Evolutionary conservation across 2,113 vertebrate genomes (phyloP).

Genomic region (Callopanchax toddi): DNA sequence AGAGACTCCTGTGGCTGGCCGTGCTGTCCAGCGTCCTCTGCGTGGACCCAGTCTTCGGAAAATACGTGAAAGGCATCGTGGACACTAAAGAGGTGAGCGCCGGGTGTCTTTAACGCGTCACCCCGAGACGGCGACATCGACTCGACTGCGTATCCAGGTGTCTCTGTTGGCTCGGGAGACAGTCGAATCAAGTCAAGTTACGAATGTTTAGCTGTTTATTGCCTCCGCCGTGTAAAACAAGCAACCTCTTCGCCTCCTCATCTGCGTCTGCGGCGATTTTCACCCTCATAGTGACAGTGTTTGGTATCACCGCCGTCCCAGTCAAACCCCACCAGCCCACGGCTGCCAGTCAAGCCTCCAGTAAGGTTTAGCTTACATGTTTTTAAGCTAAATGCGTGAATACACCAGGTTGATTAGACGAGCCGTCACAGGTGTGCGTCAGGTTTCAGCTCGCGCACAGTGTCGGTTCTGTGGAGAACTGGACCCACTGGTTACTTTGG

Average conservation of each 20-base stretch:
- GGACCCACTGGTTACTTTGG: constrained; percentile 17
- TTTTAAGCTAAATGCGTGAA: not conserved
- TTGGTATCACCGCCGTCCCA: constrained; percentile 21
- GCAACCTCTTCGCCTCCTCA: constrained; percentile 14
- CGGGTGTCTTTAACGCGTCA: not conserved
- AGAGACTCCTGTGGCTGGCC: constrained; percentile 74
- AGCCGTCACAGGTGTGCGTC: constrained; percentile 75
- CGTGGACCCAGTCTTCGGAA: constrained; percentile 70
- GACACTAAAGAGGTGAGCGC: constrained; percentile 81
- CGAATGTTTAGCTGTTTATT: not conserved
- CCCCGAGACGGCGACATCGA: constrained; percentile 34
- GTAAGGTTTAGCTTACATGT: not conserved
- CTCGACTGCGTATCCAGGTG: constrained; percentile 57
- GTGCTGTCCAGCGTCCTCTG: constrained; percentile 75
- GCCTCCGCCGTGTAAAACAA: not conserved
- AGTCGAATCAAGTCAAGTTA: constrained; percentile 38
- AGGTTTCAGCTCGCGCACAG: constrained; percentile 48
- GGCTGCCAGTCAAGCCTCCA: not conserved
- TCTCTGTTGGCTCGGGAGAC: constrained; percentile 18
- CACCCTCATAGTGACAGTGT: constrained; percentile 15
- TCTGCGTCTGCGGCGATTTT: constrained; percentile 43
- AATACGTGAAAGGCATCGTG: constrained; percentile 83
- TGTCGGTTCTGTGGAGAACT: constrained; percentile 18
- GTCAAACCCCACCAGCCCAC: constrained; percentile 4
- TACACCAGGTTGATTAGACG: constrained; percentile 14